Conservation (phyloP, 2,113 vertebrate species). For the Garra rufa region DNA sequence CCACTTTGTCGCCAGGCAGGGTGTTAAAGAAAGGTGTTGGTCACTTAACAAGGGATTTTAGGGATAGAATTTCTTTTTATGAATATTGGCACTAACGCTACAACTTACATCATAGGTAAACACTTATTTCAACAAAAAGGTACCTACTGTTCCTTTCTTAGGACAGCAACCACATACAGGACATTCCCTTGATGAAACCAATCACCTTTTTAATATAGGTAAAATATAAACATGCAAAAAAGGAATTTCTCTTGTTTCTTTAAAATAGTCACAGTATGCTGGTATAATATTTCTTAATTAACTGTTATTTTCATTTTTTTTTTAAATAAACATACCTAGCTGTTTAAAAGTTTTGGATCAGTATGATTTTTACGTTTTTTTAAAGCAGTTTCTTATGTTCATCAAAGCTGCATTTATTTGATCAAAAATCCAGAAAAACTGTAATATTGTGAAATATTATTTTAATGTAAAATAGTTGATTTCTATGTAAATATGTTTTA, state of each 20-base stretch:
- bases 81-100: neutral
- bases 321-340: too few relatives aligned
- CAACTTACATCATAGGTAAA: neutral
- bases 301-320: too few relatives aligned
- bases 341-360: too few relatives aligned
- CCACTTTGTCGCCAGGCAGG: neutral
- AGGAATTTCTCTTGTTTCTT: neutral
- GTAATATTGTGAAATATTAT: too few relatives aligned
- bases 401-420: too few relatives aligned
- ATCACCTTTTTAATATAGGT: neutral
- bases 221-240: neutral
- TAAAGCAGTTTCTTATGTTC: too few relatives aligned
- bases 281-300: too few relatives aligned
- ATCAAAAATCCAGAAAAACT: too few relatives aligned
- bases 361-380: too few relatives aligned
- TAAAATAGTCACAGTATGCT: neutral
- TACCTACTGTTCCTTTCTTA: neutral
- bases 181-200: neutral
- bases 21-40: neutral
- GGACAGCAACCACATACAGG: neutral
- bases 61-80: constrained; percentile 1
- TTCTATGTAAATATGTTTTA: too few relatives aligned
- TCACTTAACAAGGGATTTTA: neutral
- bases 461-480: too few relatives aligned
- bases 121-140: constrained; percentile 2